Evolutionary conservation across 1,140 invertebrate species (phyloP).

Genomic region (Drosophila nigromelanica): DNA sequence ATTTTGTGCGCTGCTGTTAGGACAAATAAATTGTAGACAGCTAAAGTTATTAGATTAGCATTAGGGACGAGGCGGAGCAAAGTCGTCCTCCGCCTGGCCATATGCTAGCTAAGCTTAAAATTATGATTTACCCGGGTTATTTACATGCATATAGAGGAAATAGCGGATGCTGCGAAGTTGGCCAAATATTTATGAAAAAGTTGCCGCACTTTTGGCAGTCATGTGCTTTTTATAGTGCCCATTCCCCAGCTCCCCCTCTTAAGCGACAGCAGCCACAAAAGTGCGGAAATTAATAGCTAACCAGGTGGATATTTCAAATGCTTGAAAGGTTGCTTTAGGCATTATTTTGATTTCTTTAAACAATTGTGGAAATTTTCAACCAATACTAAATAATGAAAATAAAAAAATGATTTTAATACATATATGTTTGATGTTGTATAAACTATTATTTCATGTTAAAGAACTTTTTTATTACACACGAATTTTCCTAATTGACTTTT

Average conservation of each 20-base stretch:
- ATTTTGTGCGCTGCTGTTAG: conserved; percentile 80
- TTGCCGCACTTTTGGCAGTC: conserved; percentile 52
- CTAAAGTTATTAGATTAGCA: conserved; percentile 83
- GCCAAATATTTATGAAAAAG: conserved; percentile 68
- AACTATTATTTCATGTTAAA: not conserved
- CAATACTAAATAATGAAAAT: conserved; percentile 7
- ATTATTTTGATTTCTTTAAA: conserved; percentile 48
- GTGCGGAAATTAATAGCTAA: conserved; percentile 25
- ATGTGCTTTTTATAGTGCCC: conserved; percentile 73
- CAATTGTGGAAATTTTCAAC: conserved; percentile 70
- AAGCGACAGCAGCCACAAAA: conserved; percentile 11
- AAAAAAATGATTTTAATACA: not conserved
- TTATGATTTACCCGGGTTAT: conserved; percentile 76
- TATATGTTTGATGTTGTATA: not conserved
- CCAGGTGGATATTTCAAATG: conserved; percentile 13
- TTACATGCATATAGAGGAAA: conserved; percentile 77
- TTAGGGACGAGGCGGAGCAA: conserved; percentile 51
- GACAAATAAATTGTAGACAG: conserved; percentile 78
- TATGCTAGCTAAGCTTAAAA: conserved; percentile 64
- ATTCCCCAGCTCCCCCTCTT: not conserved
- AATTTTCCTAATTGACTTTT: not conserved
- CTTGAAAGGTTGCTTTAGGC: not conserved
- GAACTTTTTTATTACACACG: not conserved
- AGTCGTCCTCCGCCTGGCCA: conserved; percentile 1
- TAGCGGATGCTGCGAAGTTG: conserved; percentile 43